phyloP scores from a whole-genome alignment of 1,140 invertebrate genomes.

The Drosophila rufa region DNA sequence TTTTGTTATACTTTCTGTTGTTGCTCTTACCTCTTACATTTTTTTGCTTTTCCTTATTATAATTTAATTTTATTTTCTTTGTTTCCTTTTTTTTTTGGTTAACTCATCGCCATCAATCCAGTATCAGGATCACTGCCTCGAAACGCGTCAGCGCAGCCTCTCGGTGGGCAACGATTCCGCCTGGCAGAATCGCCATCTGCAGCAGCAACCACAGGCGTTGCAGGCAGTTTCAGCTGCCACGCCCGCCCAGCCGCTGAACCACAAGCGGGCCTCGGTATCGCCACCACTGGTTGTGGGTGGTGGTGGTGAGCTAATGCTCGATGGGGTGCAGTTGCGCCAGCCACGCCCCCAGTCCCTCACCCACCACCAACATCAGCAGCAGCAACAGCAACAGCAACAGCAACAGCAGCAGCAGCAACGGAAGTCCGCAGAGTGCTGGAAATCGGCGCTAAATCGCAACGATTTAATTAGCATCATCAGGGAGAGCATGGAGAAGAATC shows the following conservation, averaged over 20 bases:
- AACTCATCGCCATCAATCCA: slow-evolving; percentile 56
- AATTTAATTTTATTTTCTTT: slow-evolving; percentile 62
- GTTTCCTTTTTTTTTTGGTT: slow-evolving; percentile 61
- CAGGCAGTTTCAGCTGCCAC: slow-evolving; percentile 14
- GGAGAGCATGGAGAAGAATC: slow-evolving; percentile 96
- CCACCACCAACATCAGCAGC: slow-evolving; percentile 26
- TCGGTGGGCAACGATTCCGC: slow-evolving; percentile 83
- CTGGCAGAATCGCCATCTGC: slow-evolving; percentile 75
- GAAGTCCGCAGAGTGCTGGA: slow-evolving; percentile 83
- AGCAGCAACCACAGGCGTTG: slow-evolving; percentile 46
- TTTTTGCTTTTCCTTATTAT: slow-evolving; percentile 26
- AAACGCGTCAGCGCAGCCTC: slow-evolving; percentile 80
- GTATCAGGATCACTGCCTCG: slow-evolving; percentile 82
- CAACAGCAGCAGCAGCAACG: slow-evolving; percentile 29
- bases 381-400: slow-evolving; percentile 65
- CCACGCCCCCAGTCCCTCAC: slow-evolving; percentile 66
- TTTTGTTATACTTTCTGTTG: slow-evolving; percentile 38
- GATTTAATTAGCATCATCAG: slow-evolving; percentile 94
- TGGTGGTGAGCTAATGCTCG: slow-evolving; percentile 66
- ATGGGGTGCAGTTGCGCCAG: slow-evolving; percentile 79
- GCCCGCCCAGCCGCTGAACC: slow-evolving; percentile 28
- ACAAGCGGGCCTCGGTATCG: slow-evolving; percentile 61
- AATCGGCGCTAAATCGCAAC: slow-evolving; percentile 90
- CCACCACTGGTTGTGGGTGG: slow-evolving; percentile 36
- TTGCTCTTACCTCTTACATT: slow-evolving; percentile 10